Base-by-base conservation (phyloP, 2,113 vertebrate species). In the Gyps fulvus region DNA sequence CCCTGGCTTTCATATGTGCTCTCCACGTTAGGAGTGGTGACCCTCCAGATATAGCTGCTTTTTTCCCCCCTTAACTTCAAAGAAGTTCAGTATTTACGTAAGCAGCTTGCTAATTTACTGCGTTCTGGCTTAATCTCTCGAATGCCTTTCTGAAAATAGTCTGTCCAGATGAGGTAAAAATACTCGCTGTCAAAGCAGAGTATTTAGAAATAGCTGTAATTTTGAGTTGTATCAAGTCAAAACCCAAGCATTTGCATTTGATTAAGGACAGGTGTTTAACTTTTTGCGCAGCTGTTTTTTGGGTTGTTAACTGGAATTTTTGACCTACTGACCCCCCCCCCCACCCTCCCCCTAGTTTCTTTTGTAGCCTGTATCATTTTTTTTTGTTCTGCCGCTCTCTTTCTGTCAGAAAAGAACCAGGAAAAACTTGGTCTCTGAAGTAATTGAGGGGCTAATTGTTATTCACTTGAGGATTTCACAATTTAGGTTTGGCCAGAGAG, bases 131-230 rank as follows among this genome's bases (percentile, higher is more conserved):
- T 91, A 93, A 89, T 95, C 73, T 83, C 19, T 61, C 79, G 0
- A 94, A 95, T 94, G 58, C 71, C 84, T 91, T 89, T 96, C 95
- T 88, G 87, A 94, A 96, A 95, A 91, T 96, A 92, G 83, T 54
- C 70, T 80, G 81, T 89, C 84, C 89, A 93, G 92, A 87, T 55
- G 93, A 95, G 43, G 91, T 90, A 95, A 93, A 97, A 95, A 90
- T 92, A 94, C 2, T 86, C 74, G 55, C 73, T 87, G 52, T 85
- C 0, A 4, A 95, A 93, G 76, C 34, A 54, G 79, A 58, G 17
- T 89, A 29, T 94, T 89, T 94, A 87, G 97, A 96, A 96, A 89
- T 70, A 86, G 87, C 74, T 91, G 45, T 74, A 74, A 93, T 93
- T 91, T 82, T 86, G 72, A 83, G 66, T 80, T 86, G 23, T 78